Base-by-base conservation (phyloP, 2,113 vertebrate genomes). In the Tiliqua scincoides region DNA sequence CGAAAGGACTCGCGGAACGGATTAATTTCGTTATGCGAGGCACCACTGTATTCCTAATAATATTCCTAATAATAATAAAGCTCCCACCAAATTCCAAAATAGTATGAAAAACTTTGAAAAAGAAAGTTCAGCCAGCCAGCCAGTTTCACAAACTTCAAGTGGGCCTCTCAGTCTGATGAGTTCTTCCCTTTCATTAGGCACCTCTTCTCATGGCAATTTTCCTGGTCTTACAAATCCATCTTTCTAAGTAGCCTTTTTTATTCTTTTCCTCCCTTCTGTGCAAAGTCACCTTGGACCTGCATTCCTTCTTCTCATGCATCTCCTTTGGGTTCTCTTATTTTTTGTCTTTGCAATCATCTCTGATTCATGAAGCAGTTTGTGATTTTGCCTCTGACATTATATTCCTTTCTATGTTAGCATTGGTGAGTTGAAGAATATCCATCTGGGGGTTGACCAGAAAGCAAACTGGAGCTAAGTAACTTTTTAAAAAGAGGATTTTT, bases 141-240 rank as follows among this genome's bases (percentile, higher is more conserved):
- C 71, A 35, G 40, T 48, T 48, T 63, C 70, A 43, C 43, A 11
- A 76, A 20, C 62, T 6, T 52, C 67, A 25, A 67, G 40, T 52
- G 18, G 48, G 12, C 2, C 65, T 82, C 17, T 67, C 35, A 65
- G 2, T 72, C 20, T 62, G 57, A 68, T 23, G n/a, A 61, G 0
- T 0, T 43, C 0, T 68, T 85, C 74, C 43, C 59, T 94, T 54
- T 43, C 52, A 87, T 87, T 15, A 79, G 3, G 0, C 0, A 0
- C 0, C 1, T 0, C 0, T 1, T 17, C 40, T 0, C 2, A 48
- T 10, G 40, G 9, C 12, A 23, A 0, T 0, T 89, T 61, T 48
- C 20, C 73, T 86, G 37, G 81, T 83, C 12, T 17, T 82, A 25
- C 65, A 37, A 2, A 30, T 88, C 63, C 23, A 65, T 62, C 67